Evolutionary conservation across 2,113 vertebrate species (phyloP).

Genomic region (Tringa solitaria): DNA sequence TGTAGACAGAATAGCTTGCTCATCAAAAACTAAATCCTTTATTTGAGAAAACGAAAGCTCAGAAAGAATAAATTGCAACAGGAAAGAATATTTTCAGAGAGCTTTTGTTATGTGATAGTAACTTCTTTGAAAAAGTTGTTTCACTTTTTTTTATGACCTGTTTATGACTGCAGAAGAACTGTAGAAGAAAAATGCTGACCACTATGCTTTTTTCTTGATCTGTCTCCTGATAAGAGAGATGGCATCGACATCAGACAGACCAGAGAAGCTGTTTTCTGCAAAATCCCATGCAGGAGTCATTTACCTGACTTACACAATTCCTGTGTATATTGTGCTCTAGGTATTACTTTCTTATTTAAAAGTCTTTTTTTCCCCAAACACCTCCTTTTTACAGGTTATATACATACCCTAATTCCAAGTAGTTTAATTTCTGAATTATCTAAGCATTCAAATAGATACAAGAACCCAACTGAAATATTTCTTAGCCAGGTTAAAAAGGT

Average conservation of each 20-base stretch:
- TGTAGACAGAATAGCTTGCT: slow-evolving; percentile 8
- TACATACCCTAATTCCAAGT: background rate
- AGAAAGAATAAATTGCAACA: background rate
- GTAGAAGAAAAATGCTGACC: slow-evolving; percentile 14
- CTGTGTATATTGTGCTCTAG: background rate
- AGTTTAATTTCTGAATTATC: background rate
- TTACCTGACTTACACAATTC: background rate
- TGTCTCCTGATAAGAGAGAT: background rate
- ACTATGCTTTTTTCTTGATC: background rate
- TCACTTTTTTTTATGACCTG: background rate
- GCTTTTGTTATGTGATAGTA: background rate
- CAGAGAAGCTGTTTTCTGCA: background rate
- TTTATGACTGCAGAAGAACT: slow-evolving; percentile 10
- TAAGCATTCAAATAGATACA: background rate
- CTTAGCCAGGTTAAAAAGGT: background rate
- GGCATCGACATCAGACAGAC: background rate
- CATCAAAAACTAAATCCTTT: background rate
- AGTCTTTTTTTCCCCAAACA: background rate
- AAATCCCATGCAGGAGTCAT: background rate
- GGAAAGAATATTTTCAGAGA: background rate
- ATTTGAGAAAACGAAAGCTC: background rate
- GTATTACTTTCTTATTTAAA: background rate
- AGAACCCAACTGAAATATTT: background rate
- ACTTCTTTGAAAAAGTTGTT: background rate
- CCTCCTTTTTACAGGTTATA: background rate